These are phyloP conservation scores for Calameuta pallipes DNA, from an alignment of 2,888 invertebrate species.

Conservation along the genomic window DNA sequence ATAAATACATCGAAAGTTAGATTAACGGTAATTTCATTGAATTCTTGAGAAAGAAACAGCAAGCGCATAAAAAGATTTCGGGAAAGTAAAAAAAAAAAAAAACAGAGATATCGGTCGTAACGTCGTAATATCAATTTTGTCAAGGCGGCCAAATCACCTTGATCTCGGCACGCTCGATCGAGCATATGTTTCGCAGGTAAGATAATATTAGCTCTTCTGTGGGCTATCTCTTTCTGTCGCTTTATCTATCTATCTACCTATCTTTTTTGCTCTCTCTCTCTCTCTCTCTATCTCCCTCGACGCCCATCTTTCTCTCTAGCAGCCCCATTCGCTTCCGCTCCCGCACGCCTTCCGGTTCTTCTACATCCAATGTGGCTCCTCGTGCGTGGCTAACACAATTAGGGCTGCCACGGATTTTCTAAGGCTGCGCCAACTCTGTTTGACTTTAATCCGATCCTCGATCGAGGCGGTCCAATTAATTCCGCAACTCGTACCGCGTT, in stretches of 20 bases:
- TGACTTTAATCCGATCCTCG: not conserved
- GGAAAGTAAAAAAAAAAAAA: no score
- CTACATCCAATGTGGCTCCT: not conserved
- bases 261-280: not conserved
- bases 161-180: not conserved
- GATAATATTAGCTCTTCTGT: not conserved
- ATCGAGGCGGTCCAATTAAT: not conserved
- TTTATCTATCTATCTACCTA: constrained; percentile 13
- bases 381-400: not conserved
- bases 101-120: no score
- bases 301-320: not conserved
- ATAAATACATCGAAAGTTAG: not conserved
- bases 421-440: not conserved
- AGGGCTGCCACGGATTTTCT: not conserved
- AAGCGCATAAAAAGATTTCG: no score
- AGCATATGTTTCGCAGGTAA: not conserved
- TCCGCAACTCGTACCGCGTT: not conserved
- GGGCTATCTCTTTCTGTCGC: constrained; percentile 13
- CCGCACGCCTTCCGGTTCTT: not conserved
- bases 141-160: not conserved
- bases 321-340: not conserved
- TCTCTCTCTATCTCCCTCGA: not conserved
- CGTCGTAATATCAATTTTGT: not conserved
- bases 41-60: not conserved
- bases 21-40: not conserved